These are phyloP conservation scores for Myocastor coypus DNA, from an alignment of 2,113 vertebrate species.

Conservation along the genomic window DNA sequence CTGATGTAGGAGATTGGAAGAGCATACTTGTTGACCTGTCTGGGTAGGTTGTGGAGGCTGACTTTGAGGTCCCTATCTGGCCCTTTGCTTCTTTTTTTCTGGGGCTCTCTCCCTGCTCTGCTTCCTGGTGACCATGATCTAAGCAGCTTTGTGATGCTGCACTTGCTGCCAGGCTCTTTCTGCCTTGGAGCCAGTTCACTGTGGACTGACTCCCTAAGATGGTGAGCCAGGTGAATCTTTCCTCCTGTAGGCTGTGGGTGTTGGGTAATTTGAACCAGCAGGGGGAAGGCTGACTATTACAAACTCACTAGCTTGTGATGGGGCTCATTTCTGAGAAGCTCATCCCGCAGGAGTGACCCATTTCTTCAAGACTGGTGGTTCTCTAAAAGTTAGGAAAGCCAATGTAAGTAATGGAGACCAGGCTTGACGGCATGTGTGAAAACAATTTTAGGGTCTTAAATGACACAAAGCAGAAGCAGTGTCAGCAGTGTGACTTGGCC, in stretches of 20 bases:
- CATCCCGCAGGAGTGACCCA: neutral
- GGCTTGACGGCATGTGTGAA: neutral
- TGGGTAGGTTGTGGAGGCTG: neutral
- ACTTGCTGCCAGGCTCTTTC: neutral
- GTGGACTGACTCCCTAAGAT: neutral
- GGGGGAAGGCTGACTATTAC: neutral
- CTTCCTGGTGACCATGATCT: neutral
- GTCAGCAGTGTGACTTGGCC: neutral
- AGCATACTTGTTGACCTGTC: neutral
- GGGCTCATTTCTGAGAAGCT: neutral
- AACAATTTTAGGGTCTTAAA: slow-evolving; percentile 19
- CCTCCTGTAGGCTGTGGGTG: neutral
- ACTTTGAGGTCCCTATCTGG: neutral
- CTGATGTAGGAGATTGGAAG: neutral
- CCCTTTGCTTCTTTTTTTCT: neutral
- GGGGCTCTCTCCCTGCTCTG: neutral
- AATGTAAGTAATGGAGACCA: neutral
- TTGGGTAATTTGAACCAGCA: neutral
- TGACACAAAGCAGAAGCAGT: neutral
- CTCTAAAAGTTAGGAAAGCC: neutral
- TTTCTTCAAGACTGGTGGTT: neutral
- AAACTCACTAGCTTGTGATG: neutral
- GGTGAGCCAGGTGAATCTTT: neutral
- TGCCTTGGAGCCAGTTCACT: neutral
- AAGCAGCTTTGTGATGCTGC: neutral